Evolutionary conservation across 2,888 invertebrate genomes (phyloP).

Genomic region (Nemotelus pantherinus): DNA sequence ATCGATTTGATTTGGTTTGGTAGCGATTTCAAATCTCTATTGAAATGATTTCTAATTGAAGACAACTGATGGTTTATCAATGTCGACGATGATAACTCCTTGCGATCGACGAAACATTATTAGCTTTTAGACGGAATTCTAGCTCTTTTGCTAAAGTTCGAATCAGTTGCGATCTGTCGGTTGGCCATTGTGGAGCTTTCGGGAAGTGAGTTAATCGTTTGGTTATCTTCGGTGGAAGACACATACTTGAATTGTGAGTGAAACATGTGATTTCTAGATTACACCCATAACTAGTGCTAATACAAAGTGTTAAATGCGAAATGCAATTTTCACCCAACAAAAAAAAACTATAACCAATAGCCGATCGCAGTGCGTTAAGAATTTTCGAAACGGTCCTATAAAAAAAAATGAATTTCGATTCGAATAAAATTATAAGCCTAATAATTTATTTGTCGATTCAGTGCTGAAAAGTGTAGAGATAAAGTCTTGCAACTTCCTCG

Average conservation of each 20-base stretch:
- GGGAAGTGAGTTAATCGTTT: neutral
- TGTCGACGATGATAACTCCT: slow-evolving; percentile 24
- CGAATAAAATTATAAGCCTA: neutral
- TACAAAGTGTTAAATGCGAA: neutral
- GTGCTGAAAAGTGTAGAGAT: slow-evolving; percentile 47
- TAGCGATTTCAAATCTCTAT: slow-evolving; percentile 32
- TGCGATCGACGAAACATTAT: slow-evolving; percentile 2
- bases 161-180: slow-evolving; percentile 47
- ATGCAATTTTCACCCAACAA: neutral
- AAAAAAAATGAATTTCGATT: neutral
- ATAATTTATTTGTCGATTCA: slow-evolving; percentile 12
- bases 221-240: neutral
- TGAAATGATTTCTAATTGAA: slow-evolving; percentile 23
- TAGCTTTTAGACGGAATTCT: neutral
- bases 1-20: slow-evolving; percentile 17
- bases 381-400: neutral
- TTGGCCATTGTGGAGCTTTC: slow-evolving; percentile 38
- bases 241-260: slow-evolving; percentile 5
- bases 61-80: slow-evolving; percentile 29
- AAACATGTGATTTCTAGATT: neutral
- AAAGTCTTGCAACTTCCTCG: slow-evolving; percentile 54
- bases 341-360: too few relatives aligned
- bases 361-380: neutral
- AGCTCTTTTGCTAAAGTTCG: slow-evolving; percentile 8
- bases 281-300: neutral